Conservation (phyloP, 2,888 invertebrate species). For the Aleiodes alternator region DNA sequence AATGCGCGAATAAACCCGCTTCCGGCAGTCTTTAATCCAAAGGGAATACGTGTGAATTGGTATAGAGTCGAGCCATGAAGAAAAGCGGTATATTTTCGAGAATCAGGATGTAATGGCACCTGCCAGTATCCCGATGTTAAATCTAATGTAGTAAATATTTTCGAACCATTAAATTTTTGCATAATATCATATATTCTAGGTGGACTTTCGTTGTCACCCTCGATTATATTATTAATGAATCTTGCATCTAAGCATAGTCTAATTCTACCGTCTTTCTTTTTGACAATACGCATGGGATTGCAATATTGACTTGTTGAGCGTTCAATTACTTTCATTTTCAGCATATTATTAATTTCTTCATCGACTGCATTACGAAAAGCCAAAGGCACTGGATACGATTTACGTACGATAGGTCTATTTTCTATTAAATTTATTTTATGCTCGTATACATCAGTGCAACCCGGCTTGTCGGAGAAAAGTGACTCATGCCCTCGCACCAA, state of each 20-base stretch:
- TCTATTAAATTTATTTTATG: slow-evolving; percentile 56
- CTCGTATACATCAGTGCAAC: slow-evolving; percentile 21
- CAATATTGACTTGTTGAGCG: slow-evolving; percentile 58
- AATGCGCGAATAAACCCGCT: slow-evolving; percentile 55
- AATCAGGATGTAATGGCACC: slow-evolving; percentile 44
- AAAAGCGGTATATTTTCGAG: slow-evolving; percentile 52
- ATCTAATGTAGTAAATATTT: slow-evolving; percentile 54
- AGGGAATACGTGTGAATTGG: slow-evolving; percentile 55
- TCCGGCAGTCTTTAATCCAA: slow-evolving; percentile 60
- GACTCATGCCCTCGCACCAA: too few relatives aligned
- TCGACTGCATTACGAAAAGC: slow-evolving; percentile 58
- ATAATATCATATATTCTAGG: slow-evolving; percentile 54
- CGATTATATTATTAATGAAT: slow-evolving; percentile 61
- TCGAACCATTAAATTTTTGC: slow-evolving; percentile 49
- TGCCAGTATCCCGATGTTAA: slow-evolving; percentile 56
- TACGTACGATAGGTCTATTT: slow-evolving; percentile 52
- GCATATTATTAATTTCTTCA: slow-evolving; percentile 58
- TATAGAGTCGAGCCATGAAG: slow-evolving; percentile 46
- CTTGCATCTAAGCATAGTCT: slow-evolving; percentile 66
- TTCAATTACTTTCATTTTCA: slow-evolving; percentile 47
- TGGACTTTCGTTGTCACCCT: slow-evolving; percentile 61
- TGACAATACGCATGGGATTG: slow-evolving; percentile 63
- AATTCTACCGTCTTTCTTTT: slow-evolving; percentile 62
- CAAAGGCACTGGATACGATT: slow-evolving; percentile 63
- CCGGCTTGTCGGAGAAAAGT: slow-evolving; percentile 35